A percentile compares a stretch with the other conserved stretches of the same genome.
These are phyloP conservation scores for Euleptes europaea DNA, from an alignment of 2,113 vertebrate species.

Conservation along the genomic window DNA sequence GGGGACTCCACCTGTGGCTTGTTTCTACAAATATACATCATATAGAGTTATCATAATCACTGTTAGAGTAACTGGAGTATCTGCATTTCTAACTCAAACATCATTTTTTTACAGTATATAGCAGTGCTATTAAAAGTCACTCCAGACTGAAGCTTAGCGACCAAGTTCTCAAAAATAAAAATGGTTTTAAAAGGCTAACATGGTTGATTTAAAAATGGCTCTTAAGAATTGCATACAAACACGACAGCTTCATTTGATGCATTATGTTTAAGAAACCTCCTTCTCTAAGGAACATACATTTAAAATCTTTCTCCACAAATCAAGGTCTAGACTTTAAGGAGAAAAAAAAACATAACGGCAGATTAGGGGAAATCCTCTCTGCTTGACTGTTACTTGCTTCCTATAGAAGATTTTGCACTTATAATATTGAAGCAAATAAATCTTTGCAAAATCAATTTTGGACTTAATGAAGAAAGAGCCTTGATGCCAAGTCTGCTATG, in stretches of 20 bases:
- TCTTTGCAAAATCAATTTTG: neutral
- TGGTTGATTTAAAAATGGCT: neutral
- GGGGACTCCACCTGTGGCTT: constrained; percentile 49
- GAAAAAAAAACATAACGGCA: neutral
- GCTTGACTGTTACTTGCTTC: neutral
- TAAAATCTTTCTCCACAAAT: neutral
- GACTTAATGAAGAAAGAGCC: neutral
- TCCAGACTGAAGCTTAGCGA: constrained; percentile 34
- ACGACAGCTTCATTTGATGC: neutral
- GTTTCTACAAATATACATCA: constrained; percentile 41
- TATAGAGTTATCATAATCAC: neutral
- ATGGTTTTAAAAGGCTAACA: too few species aligned
- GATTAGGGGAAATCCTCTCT: neutral
- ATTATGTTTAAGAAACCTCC: neutral
- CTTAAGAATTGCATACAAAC: neutral
- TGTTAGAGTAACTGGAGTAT: neutral
- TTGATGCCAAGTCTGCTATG: neutral
- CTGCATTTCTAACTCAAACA: neutral
- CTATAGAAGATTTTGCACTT: neutral
- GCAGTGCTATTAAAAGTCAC: constrained; percentile 5
- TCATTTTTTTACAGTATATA: constrained; percentile 18
- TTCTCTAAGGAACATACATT: neutral
- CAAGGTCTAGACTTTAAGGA: too few species aligned
- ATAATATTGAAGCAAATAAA: too few species aligned
- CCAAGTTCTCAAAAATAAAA: neutral